Percentiles rank a stretch among this genome's conserved stretches.
Conservation (phyloP, 2,888 invertebrate species). For the Imbricaverruca yamaguchii region DNA sequence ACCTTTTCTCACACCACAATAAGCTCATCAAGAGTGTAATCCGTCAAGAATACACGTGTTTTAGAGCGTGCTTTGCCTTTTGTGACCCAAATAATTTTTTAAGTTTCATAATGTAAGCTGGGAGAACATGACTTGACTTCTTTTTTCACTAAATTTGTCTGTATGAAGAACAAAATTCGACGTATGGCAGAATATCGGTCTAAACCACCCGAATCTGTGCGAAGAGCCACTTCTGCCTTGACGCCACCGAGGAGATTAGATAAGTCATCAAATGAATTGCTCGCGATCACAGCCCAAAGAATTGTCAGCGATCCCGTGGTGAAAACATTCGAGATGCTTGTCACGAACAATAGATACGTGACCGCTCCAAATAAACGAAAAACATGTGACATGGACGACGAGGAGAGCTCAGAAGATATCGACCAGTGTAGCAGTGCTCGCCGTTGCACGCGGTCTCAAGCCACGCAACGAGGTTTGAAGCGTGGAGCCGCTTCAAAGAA, state of each 20-base stretch:
- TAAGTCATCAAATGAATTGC: background rate
- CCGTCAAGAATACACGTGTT: no score
- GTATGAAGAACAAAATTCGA: background rate
- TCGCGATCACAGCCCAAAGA: background rate
- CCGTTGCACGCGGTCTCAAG: no score
- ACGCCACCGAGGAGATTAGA: no score
- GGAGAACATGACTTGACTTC: background rate
- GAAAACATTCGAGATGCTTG: background rate
- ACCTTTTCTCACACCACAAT: no score
- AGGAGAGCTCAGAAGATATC: background rate
- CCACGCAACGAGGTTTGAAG: background rate
- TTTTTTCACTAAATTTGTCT: background rate
- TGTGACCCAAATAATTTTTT: background rate
- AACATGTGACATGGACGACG: background rate
- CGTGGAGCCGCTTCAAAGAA: background rate
- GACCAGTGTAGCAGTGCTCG: background rate
- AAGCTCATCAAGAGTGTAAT: no score
- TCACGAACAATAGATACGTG: background rate
- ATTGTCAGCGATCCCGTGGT: background rate
- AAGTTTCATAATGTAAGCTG: background rate
- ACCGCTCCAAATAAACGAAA: background rate
- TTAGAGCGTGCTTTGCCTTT: no score
- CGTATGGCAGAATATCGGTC: background rate
- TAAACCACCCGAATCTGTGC: background rate
- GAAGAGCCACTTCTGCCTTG: background rate